Evolutionary conservation across 1,140 invertebrate genomes (phyloP).

Genomic region (Lasioglossum albipes): DNA sequence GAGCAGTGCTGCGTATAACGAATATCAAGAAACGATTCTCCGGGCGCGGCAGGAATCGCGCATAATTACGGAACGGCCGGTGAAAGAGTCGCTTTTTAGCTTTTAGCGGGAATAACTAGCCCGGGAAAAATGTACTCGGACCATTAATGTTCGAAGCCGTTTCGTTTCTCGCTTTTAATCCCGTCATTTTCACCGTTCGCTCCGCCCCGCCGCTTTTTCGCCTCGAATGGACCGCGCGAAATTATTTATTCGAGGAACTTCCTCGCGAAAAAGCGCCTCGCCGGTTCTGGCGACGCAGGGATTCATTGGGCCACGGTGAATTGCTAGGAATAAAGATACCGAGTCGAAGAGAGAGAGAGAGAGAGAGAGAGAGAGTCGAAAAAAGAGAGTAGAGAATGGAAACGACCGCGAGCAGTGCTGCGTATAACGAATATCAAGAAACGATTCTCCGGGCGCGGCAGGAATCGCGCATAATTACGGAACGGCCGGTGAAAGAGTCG

Average conservation of each 20-base stretch:
- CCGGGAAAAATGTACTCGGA: not conserved
- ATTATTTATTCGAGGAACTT: not conserved
- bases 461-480: conserved; percentile 6
- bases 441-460: conserved; percentile 5
- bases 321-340: not conserved
- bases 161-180: not conserved
- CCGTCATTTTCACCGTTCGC: conserved; percentile 1
- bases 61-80: not conserved
- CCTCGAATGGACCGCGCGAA: conserved; percentile 4
- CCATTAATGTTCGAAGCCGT: conserved; percentile 13
- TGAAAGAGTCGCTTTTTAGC: not conserved
- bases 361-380: no score
- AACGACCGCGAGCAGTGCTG: not conserved
- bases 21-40: conserved; percentile 24
- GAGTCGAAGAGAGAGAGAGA: not conserved
- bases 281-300: no score
- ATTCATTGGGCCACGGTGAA: not conserved
- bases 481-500: not conserved
- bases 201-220: not conserved
- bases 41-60: not conserved
- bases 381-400: not conserved
- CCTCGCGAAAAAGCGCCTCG: not conserved
- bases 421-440: conserved; percentile 16
- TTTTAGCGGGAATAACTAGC: conserved; percentile 12
- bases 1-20: not conserved